phyloP scores from a whole-genome alignment of 2,888 invertebrate genomes.

The Pogonocherus hispidulus region DNA sequence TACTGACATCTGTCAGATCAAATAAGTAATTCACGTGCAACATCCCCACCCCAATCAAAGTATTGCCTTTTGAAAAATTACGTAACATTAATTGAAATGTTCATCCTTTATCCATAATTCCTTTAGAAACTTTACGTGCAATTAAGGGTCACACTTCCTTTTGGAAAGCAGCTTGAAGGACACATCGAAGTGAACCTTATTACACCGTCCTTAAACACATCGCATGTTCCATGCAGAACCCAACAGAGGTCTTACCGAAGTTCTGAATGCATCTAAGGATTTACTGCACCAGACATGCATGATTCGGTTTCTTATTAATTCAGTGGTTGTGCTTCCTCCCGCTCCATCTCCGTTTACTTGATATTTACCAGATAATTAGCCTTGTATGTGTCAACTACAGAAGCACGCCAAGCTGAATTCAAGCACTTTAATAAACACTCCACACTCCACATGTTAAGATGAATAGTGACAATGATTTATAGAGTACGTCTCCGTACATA shows the following conservation, averaged over 20 bases:
- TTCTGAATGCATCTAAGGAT: not conserved
- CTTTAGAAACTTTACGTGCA: too few species aligned
- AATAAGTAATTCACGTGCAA: too few species aligned
- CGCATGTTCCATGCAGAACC: not conserved
- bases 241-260: not conserved
- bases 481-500: not conserved
- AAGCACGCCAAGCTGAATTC: constrained; percentile 14
- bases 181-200: not conserved
- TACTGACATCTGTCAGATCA: too few species aligned
- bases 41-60: too few species aligned
- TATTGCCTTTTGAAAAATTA: too few species aligned
- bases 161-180: not conserved
- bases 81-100: too few species aligned
- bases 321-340: constrained; percentile 16
- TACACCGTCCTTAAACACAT: not conserved
- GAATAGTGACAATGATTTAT: constrained; percentile 32
- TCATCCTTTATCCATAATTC: too few species aligned
- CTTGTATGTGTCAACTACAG: constrained; percentile 35
- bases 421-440: constrained; percentile 34
- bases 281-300: not conserved
- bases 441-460: constrained; percentile 11
- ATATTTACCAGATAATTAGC: constrained; percentile 44
- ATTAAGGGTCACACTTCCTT: too few species aligned
- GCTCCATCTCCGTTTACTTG: constrained; percentile 32
- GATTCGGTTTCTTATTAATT: constrained; percentile 5